Conservation (phyloP, 2,888 invertebrate genomes). For the Criorhina ranunculi region DNA sequence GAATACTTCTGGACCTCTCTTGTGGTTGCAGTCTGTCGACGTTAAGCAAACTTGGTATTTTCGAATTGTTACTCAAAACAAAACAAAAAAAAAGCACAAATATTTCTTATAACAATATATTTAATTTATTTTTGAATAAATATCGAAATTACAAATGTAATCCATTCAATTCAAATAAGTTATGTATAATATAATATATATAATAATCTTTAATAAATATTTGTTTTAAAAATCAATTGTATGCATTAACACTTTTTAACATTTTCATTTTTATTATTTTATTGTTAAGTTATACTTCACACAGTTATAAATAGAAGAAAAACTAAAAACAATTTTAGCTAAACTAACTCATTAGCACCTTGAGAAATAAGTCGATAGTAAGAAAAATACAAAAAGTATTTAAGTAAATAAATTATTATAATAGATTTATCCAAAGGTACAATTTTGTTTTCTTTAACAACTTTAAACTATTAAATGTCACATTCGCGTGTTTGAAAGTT, state of each 20-base stretch:
- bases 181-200: constrained; percentile 69
- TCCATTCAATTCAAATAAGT: constrained; percentile 65
- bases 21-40: too few relatives aligned
- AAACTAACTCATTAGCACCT: constrained; percentile 65
- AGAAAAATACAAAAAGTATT: constrained; percentile 1
- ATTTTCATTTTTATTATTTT: constrained; percentile 45
- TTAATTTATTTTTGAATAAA: constrained; percentile 70
- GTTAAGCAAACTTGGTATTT: too few relatives aligned
- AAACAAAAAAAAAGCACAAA: background rate
- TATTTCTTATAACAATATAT: constrained; percentile 66
- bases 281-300: constrained; percentile 24
- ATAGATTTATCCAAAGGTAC: background rate
- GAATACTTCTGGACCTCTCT: too few relatives aligned
- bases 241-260: constrained; percentile 51
- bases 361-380: constrained; percentile 43
- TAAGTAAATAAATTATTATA: background rate
- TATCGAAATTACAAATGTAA: constrained; percentile 71
- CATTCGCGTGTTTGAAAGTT: too few relatives aligned
- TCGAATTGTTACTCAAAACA: background rate
- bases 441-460: background rate
- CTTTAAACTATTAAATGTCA: too few relatives aligned
- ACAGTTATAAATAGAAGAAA: constrained; percentile 44
- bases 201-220: constrained; percentile 70
- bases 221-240: constrained; percentile 57
- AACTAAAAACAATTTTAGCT: constrained; percentile 34